Evolutionary conservation across 2,113 vertebrate species (phyloP), one percentile per base, ranked within the genome.

Genomic region (Boleophthalmus pectinirostris): DNA sequence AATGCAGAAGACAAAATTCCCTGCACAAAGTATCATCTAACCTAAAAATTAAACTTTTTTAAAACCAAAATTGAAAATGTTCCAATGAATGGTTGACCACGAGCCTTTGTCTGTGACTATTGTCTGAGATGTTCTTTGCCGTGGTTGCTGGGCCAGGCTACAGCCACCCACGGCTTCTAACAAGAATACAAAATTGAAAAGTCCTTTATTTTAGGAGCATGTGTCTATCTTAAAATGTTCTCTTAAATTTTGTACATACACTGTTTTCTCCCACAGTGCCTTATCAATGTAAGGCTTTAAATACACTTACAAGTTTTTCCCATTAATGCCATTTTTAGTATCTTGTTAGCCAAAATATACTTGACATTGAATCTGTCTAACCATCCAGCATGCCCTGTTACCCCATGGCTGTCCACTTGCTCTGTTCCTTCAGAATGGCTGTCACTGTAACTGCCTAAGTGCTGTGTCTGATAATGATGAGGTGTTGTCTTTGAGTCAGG

Each of bases 341-440:
- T 79, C 72, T 75, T 68, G 69, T 66, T 86, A 72, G 38, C 57
- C 25, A 70, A 74, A 79, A 82, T 58, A 72, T 47, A 73, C 72
- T 69, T 81, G 75, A 87, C 73, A 66, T 56, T 18, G 47, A 81
- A 66, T 80, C 72, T 58, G 76, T 78, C 72, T 68, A 2, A 68
- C 57, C 64, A 67, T 73, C 67, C 20, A 4, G 60, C 57, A 71
- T 20, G 69, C 71, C 63, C 57, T 69, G 33, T 70, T 60, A 43
- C 61, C 33, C 61, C 9, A 7, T 70, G 23, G 45, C 72, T 18
- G 29, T 49, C 75, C 74, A 70, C 45, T 61, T 74, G 78, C 69
- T 79, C 74, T 65, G 20, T 66, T 81, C 73, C 77, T 68, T 15
- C 68, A 85, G 24, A 74, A 74, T 74, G 68, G 8, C 69, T 7